Evolutionary conservation across 2,888 invertebrate genomes (phyloP), one percentile per base, ranked within the genome.

Genomic region (Phragmatobia fuliginosa): DNA sequence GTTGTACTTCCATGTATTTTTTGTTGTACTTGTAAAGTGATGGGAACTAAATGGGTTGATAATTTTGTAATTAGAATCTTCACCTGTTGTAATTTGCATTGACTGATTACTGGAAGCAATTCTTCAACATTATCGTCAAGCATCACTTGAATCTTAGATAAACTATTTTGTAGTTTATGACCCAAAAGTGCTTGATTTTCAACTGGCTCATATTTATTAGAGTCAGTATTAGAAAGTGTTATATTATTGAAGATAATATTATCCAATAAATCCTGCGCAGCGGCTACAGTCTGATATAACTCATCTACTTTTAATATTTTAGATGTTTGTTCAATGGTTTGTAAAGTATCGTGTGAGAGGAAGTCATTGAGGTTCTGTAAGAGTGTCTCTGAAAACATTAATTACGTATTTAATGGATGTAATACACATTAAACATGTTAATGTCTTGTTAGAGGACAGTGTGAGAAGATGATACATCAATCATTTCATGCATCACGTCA

Each of bases 311-410:
- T 81, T 0, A 79, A 67, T 16, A 72, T 68, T 21, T 68, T 67
- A 31, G 79, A 75, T 74, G 87, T 76, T 71, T 83, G 67, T 41
- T 78, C 63, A 7, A 88, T 62, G 49, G 79, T 75, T 71, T 83
- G 76, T 65, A 77, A 65, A 21, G 84, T 69, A 60, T 86, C 77
- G 21, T 86, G 82, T 4, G 83, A 80, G 69, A 86, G 74, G 70
- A 82, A 88, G n/a, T 84, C 81, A 66, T 87, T 80, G 73, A 89
- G 81, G 69, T 83, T 83, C 68, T 83, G 81, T 70, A 84, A 72
- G 14, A 82, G 77, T 76, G 73, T 77, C 52, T 80, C 81, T 82
- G 81, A 82, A 82, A 82, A 81, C 73, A 52, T 81, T 69, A 78
- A 79, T 79, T 25, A 62, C 38, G 33, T 4, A 75, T 78, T 63